Conservation (phyloP, 2,888 invertebrate species). For the Hydriomena furcata region DNA sequence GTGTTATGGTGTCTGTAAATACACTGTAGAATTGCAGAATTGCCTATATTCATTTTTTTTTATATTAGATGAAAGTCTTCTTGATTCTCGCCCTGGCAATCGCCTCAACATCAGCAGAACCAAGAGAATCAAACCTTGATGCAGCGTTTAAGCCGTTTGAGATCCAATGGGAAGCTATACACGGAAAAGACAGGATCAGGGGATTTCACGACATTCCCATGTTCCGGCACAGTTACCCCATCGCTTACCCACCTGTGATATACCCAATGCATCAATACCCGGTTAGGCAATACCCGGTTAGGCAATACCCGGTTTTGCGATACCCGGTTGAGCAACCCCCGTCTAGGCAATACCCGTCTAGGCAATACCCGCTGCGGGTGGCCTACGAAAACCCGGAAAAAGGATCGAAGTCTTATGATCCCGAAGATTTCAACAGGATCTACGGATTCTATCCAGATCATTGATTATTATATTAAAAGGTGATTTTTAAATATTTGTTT, state of each 20-base stretch:
- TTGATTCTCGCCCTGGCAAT: constrained; percentile 31
- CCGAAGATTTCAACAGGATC: constrained; percentile 41
- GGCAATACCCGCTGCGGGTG: constrained; percentile 3
- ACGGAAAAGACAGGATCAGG: constrained; percentile 36
- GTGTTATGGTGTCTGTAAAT: too few relatives aligned
- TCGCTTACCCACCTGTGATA: background rate
- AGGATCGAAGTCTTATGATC: constrained; percentile 32
- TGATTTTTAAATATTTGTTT: too few relatives aligned
- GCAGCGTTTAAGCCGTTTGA: constrained; percentile 5
- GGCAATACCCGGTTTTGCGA: too few relatives aligned
- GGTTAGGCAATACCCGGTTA: too few relatives aligned
- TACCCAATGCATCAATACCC: background rate
- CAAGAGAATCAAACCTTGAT: constrained; percentile 12
- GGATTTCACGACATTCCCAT: constrained; percentile 17
- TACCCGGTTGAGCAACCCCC: too few relatives aligned
- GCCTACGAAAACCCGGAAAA: constrained; percentile 2
- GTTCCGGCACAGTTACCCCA: constrained; percentile 11
- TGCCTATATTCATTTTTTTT: too few relatives aligned
- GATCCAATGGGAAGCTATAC: constrained; percentile 41
- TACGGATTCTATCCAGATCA: constrained; percentile 46
- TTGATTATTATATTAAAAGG: background rate
- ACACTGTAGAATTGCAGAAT: too few relatives aligned
- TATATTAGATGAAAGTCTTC: constrained; percentile 43
- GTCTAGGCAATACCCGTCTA: too few relatives aligned
- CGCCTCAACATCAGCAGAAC: constrained; percentile 24